Conservation (phyloP, 2,888 invertebrate genomes). For the Norana najaformis region DNA sequence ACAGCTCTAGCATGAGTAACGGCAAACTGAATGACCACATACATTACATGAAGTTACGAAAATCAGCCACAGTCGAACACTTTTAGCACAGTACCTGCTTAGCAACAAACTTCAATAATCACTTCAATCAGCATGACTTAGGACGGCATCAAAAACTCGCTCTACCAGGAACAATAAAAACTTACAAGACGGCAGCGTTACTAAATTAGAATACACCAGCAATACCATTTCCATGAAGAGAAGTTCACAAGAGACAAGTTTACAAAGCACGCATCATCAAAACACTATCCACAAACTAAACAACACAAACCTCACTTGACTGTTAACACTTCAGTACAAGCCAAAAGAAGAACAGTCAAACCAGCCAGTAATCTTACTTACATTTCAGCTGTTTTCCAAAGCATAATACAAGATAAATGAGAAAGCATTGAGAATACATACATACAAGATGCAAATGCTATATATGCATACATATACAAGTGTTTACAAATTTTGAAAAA, state of each 20-base stretch:
- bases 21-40: neutral
- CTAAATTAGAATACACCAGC: neutral
- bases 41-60: neutral
- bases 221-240: neutral
- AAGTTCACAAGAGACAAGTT: neutral
- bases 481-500: neutral
- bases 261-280: neutral
- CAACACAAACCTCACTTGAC: neutral
- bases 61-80: neutral
- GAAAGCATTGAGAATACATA: neutral
- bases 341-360: neutral
- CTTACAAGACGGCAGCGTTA: neutral
- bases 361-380: neutral
- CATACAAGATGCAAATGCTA: too few species aligned
- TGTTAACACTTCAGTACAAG: neutral
- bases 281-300: neutral
- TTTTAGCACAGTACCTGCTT: neutral
- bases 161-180: neutral
- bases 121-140: too few species aligned
- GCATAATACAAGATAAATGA: too few species aligned
- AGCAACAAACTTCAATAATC: neutral
- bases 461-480: neutral
- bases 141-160: neutral
- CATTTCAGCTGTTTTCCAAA: too few species aligned
- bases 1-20: neutral